phyloP scores from a whole-genome alignment of 2,888 invertebrate genomes.

The Notocelia uddmanniana region DNA sequence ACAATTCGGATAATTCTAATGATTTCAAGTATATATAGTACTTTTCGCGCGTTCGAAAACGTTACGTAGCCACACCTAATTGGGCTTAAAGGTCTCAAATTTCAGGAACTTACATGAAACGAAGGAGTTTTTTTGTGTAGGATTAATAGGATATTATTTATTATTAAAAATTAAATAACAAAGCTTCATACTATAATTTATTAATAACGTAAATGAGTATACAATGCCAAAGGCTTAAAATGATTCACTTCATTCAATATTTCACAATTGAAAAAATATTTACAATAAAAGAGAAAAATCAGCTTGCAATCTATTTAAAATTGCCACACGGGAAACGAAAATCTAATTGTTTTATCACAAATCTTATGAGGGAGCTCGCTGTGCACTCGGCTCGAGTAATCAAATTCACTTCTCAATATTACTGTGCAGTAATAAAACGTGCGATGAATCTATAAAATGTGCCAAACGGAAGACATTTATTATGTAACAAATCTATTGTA shows the following conservation, averaged over 20 bases:
- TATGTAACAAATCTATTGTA: constrained; percentile 97
- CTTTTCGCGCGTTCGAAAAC: too few relatives aligned
- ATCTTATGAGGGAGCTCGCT: constrained; percentile 79
- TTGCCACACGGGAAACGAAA: constrained; percentile 73
- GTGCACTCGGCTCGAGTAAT: constrained; percentile 76
- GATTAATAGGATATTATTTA: not conserved
- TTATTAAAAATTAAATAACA: constrained; percentile 58
- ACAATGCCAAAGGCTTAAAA: constrained; percentile 85
- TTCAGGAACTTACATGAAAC: too few relatives aligned
- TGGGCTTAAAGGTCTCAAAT: too few relatives aligned
- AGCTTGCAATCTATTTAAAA: constrained; percentile 77
- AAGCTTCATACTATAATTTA: constrained; percentile 84
- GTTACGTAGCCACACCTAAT: too few relatives aligned
- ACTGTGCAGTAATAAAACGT: constrained; percentile 77
- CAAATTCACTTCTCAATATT: constrained; percentile 52
- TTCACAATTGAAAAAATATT: constrained; percentile 81
- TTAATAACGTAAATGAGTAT: constrained; percentile 87
- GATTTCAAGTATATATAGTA: too few relatives aligned
- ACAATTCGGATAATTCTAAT: too few relatives aligned
- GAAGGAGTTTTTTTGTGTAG: too few relatives aligned
- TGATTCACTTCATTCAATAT: constrained; percentile 84
- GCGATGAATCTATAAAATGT: constrained; percentile 80
- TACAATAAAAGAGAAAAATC: constrained; percentile 81
- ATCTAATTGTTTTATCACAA: constrained; percentile 77
- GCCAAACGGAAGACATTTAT: constrained; percentile 87